Percentiles rank a stretch among this genome's conserved stretches.
Evolutionary conservation across 1,140 invertebrate genomes (phyloP).

Genomic region (Lasioglossum albipes): DNA sequence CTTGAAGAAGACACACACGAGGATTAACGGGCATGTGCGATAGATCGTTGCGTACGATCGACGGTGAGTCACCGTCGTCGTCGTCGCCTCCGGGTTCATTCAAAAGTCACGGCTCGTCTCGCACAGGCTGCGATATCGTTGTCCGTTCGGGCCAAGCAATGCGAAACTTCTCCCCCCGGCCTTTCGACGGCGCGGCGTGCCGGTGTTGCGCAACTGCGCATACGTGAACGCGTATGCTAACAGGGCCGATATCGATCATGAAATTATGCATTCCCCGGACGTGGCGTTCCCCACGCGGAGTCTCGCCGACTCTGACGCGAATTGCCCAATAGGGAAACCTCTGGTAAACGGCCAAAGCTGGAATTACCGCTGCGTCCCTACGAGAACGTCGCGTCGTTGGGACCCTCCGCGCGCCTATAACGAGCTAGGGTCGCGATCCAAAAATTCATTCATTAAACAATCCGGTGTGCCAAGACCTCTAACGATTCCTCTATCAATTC

Average conservation of each 20-base stretch:
- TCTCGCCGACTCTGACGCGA: neutral
- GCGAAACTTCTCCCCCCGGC: neutral
- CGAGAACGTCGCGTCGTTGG: neutral
- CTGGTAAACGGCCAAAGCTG: neutral
- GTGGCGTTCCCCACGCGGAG: conserved; percentile 23
- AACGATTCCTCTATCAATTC: no score
- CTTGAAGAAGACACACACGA: neutral
- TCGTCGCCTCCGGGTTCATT: conserved; percentile 40
- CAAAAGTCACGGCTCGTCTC: conserved; percentile 54
- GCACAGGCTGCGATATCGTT: conserved; percentile 22
- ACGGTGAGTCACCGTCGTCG: conserved; percentile 41
- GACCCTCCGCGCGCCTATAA: no score
- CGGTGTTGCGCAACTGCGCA: conserved; percentile 42
- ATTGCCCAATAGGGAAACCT: neutral
- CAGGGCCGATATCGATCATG: conserved; percentile 48
- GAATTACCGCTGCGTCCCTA: neutral
- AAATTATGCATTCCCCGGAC: conserved; percentile 37
- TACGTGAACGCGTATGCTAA: conserved; percentile 40
- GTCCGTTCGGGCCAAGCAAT: conserved; percentile 30
- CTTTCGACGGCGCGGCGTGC: neutral
- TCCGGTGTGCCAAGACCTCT: no score
- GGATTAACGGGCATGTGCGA: neutral
- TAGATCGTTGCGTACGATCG: conserved; percentile 23
- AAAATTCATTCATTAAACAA: no score
- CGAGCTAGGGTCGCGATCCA: no score